Conservation (phyloP, 2,797 vertebrate species). For the Phylloscopus collybita region DNA sequence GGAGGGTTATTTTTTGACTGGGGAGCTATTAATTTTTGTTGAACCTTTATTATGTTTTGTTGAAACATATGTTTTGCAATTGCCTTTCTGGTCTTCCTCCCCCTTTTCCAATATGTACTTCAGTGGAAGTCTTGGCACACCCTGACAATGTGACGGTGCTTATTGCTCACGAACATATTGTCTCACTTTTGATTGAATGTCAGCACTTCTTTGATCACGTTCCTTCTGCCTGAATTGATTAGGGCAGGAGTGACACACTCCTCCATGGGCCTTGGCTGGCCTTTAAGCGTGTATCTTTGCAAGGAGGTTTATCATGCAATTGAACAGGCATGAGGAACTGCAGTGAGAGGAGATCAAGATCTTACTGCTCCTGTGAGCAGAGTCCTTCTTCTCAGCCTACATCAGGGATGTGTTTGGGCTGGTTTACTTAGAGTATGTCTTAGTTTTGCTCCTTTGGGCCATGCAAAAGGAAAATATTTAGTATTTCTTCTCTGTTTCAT, state of each 20-base stretch:
- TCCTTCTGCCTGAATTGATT: slow-evolving; percentile 36
- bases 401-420: background rate
- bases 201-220: slow-evolving; percentile 46
- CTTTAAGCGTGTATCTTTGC: background rate
- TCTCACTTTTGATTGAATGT: slow-evolving; percentile 50
- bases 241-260: slow-evolving; percentile 3
- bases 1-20: background rate
- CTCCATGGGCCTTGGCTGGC: background rate
- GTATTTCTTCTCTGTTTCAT: background rate
- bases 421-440: background rate
- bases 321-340: background rate
- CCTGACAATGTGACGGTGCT: background rate
- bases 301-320: background rate
- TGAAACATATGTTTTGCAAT: slow-evolving; percentile 31
- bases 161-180: slow-evolving; percentile 50
- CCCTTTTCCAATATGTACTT: slow-evolving; percentile 8
- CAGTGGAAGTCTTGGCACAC: slow-evolving; percentile 35
- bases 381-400: background rate
- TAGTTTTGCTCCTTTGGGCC: background rate
- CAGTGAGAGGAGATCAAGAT: background rate
- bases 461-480: background rate
- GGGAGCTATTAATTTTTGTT: background rate
- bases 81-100: slow-evolving; percentile 9
- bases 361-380: background rate
- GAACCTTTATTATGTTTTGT: no score